These are phyloP conservation scores for Ibycter americanus DNA, from an alignment of 2,797 vertebrate genomes.

Conservation along the genomic window DNA sequence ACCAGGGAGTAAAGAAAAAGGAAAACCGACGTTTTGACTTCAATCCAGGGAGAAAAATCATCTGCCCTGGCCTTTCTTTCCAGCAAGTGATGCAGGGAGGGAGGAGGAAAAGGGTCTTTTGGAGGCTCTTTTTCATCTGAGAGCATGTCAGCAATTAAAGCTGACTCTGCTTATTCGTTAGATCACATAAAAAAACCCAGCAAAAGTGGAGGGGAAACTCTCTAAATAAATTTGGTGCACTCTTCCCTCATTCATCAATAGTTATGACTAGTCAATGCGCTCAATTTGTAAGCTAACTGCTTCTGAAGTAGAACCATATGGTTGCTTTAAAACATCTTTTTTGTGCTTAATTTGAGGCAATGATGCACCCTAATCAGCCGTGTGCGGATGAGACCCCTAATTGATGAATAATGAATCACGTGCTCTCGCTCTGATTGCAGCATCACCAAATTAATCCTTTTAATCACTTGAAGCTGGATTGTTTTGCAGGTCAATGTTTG, in stretches of 20 bases:
- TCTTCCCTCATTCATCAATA: conserved; percentile 47
- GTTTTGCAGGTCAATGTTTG: conserved; percentile 18
- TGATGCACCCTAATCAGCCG: conserved; percentile 71
- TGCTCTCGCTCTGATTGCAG: conserved; percentile 52
- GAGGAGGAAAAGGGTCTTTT: not conserved
- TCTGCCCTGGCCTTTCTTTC: not conserved
- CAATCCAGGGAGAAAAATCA: not conserved
- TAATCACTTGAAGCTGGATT: conserved; percentile 56
- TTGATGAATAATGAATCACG: conserved; percentile 61
- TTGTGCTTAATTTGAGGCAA: conserved; percentile 76
- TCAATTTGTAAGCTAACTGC: conserved; percentile 67
- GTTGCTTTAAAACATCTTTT: conserved; percentile 69
- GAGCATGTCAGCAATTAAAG: conserved; percentile 28
- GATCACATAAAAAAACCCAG: conserved; percentile 13
- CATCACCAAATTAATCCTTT: conserved; percentile 66
- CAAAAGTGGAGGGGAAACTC: not conserved
- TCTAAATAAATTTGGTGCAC: conserved; percentile 54
- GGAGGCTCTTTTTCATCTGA: not conserved
- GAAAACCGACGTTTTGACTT: not conserved
- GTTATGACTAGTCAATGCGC: conserved; percentile 13
- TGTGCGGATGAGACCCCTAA: conserved; percentile 67
- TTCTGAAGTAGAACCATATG: conserved; percentile 75
- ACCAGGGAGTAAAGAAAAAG: not conserved
- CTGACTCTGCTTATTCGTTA: conserved; percentile 53
- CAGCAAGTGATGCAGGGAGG: not conserved